phyloP scores from a whole-genome alignment of 2,113 vertebrate species.

The Cricetomys ansorgei region DNA sequence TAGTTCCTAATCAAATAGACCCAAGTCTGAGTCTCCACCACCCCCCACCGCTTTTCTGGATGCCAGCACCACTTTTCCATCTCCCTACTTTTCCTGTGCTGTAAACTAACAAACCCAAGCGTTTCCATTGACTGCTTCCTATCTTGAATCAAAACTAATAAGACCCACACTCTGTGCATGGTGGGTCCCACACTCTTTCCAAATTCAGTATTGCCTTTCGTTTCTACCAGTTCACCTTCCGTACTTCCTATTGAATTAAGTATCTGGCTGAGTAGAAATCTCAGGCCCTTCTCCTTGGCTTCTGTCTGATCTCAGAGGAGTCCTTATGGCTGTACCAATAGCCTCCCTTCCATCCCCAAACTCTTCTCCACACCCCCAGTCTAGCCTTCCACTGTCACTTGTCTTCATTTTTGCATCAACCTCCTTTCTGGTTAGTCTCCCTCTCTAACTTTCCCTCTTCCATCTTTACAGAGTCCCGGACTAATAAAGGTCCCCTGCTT shows the following conservation, averaged over 20 bases:
- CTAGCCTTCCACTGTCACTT: neutral
- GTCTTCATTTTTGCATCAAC: neutral
- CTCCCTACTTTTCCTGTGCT: neutral
- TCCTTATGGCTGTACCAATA: neutral
- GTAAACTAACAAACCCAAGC: neutral
- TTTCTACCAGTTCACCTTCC: neutral
- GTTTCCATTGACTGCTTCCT: neutral
- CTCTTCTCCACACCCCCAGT: neutral
- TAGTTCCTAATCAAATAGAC: neutral
- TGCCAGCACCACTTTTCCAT: too few species aligned
- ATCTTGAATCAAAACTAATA: neutral
- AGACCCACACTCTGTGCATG: rapidly evolving
- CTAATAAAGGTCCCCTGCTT: neutral
- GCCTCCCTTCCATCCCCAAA: neutral
- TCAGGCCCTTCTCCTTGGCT: too few species aligned
- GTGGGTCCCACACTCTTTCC: neutral
- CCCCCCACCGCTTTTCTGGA: neutral
- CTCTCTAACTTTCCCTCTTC: neutral
- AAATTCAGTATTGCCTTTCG: neutral
- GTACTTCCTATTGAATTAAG: neutral
- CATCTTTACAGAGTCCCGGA: neutral
- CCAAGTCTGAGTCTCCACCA: neutral
- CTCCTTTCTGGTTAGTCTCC: neutral
- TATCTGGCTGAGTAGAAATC: neutral
- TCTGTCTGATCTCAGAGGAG: neutral